Evolutionary conservation across 2,113 vertebrate genomes (phyloP), one percentile per base, ranked within the genome.

Genomic region (Elephantulus edwardii): DNA sequence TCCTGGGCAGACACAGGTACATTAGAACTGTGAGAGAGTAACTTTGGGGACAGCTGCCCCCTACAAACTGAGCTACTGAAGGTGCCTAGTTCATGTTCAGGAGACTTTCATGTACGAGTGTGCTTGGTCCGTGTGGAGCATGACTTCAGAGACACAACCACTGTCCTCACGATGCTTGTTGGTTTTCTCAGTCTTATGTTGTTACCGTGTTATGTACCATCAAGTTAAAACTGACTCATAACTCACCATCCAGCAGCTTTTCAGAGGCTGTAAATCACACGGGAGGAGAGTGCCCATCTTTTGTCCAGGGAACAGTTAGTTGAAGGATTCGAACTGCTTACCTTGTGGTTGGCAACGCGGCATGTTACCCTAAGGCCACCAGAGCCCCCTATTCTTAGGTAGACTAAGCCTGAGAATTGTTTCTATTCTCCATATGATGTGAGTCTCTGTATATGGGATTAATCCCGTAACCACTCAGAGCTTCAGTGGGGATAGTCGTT

Each of bases 401-500:
- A n/a, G n/a, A n/a, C n/a, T n/a, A n/a, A n/a, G 14, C 48, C 82
- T 40, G 46, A 28, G 13, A n/a, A 33, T 17, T 42, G 35, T 46
- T n/a, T 44, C n/a, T 88, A 0, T 52, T 78, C 66, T 62, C 12
- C 54, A 0, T 33, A 9, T 33, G 30, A 2, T 33, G 14, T 62
- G 60, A 62, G 60, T 11, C 60, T 33, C 11, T 33, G 33, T 48
- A 82, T 58, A 10, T 33, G n/a, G 17, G 11, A n/a, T 86, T 71
- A 33, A 58, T 84, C 11, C 35, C 46, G 48, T 70, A 48, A 71
- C 26, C 20, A 52, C 71, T 64, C n/a, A 56, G n/a, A 88, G 46
- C 44, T 89, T 92, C 17, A 12, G 60, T 56, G 38, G 78, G 68
- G 71, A 44, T 83, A 56, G 64, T 46, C 48, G 30, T 82, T 85